Conservation (phyloP, 2,113 vertebrate species). For the Muntiacus reevesi region DNA sequence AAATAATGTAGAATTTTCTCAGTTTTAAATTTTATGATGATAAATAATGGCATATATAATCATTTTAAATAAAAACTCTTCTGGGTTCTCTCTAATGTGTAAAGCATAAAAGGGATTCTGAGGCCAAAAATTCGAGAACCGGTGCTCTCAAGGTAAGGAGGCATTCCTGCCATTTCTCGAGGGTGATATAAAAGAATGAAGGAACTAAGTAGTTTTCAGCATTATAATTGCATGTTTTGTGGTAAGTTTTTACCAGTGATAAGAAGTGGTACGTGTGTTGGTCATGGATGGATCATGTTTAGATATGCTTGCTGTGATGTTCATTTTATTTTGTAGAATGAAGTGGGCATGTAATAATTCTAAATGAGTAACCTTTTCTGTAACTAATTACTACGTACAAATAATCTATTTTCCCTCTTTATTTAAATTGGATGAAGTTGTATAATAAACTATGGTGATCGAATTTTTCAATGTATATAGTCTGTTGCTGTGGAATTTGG, state of each 20-base stretch:
- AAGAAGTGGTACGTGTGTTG: not conserved
- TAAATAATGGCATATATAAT: not conserved
- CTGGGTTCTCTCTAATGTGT: not conserved
- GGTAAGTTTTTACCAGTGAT: not conserved
- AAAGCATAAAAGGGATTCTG: not conserved
- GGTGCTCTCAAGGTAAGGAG: not conserved
- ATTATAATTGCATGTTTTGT: not conserved
- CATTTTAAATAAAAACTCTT: slow-evolving; percentile 10
- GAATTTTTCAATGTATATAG: not conserved
- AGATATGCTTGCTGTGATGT: not conserved
- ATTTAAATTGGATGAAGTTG: not conserved
- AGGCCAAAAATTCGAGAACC: not conserved
- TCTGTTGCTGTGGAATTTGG: not conserved
- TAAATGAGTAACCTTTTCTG: not conserved
- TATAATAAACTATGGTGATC: slow-evolving; percentile 1
- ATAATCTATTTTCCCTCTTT: slow-evolving; percentile 10
- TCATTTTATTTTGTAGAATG: slow-evolving; percentile 33
- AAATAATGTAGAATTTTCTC: not conserved
- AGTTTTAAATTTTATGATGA: not conserved
- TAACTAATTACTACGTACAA: not conserved
- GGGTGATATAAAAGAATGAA: not conserved
- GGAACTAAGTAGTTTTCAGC: not conserved
- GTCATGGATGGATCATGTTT: not conserved
- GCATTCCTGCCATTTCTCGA: not conserved
- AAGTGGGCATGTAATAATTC: not conserved